Percentiles rank a stretch among this genome's conserved stretches.
Conservation (phyloP, 2,797 vertebrate genomes). For the Eptatretus atami region DNA sequence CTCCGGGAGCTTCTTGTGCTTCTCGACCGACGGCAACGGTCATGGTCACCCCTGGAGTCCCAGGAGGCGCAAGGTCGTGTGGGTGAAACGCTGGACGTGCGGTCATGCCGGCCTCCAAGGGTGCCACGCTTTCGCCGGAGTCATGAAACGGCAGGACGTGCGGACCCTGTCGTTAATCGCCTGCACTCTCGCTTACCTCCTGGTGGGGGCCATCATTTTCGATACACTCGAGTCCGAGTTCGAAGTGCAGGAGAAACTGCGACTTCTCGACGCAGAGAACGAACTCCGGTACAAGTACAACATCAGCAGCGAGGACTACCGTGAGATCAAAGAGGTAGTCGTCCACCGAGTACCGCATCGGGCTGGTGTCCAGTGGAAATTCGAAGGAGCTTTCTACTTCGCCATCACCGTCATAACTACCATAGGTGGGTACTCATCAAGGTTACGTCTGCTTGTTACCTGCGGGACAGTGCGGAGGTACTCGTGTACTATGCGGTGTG, state of each 20-base stretch:
- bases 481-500: too few relatives aligned
- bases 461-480: too few relatives aligned
- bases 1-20: too few relatives aligned
- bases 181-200: constrained; percentile 97
- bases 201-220: constrained; percentile 90
- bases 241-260: constrained; percentile 84
- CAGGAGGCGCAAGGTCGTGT: too few relatives aligned
- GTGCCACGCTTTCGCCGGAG: constrained; percentile 29
- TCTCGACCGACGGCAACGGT: too few relatives aligned
- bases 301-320: constrained; percentile 83
- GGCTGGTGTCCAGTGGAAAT: constrained; percentile 94
- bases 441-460: too few relatives aligned
- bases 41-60: too few relatives aligned
- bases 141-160: constrained; percentile 99
- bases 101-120: too few relatives aligned
- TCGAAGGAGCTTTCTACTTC: constrained; percentile 94
- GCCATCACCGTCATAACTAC: constrained; percentile 96
- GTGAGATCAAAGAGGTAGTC: constrained; percentile 75
- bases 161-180: constrained; percentile 88
- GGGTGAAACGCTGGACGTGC: too few relatives aligned
- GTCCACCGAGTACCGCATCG: constrained; percentile 88
- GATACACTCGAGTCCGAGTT: constrained; percentile 95
- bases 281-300: constrained; percentile 92
- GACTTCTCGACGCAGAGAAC: constrained; percentile 72
- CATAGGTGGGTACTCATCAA: constrained; percentile 35